Base-by-base conservation (phyloP, 2,113 vertebrate species). In the Ptilorrhoa leucosticta region DNA sequence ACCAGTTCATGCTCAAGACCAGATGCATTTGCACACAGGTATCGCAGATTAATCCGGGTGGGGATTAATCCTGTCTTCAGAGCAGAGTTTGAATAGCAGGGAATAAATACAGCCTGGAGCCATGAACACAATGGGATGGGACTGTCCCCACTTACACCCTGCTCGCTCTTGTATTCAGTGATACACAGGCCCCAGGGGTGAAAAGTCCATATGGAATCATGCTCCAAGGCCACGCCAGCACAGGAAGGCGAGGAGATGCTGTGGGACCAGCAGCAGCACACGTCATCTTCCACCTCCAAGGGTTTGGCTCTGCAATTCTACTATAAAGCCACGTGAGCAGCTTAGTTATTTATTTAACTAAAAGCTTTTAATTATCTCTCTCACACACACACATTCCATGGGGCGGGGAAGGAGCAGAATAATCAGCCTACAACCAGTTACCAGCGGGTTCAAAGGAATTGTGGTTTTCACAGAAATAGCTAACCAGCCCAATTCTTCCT, bases 331-430 rank as follows among this genome's bases (percentile, higher is more conserved):
- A 0, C 1, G 1, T 54, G 73, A 94, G 93, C 33, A 3, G 57
- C 88, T 91, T 76, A 84, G 57, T 90, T 94, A 95, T 94, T 96
- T 93, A 94, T 94, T 96, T 92, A 90, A 95, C 78, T 64, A 88
- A 88, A 94, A 95, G 90, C 92, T 95, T 95, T 95, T 93, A 85
- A 96, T 96, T 93, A 97, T 93, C 94, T 96, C 84, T 80, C 84
- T 79, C 82, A 8, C 82, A 75, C 95, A 95, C 89, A 12, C 48
- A 44, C 66, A 68, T 79, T 69, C 69, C 20, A 8, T 19, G 66
- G 95, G 96, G 92, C 1, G 92, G 90, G 90, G 94, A 93, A 82
- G 57, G 35, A 66, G 45, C 12, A 15, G 23, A 63, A 83, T 93
- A 96, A 97, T 97, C 96, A 95, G 96, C 90, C 96, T 65, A 54